Evolutionary conservation across 2,888 invertebrate species (phyloP).

Genomic region (Ophonus ardosiacus): DNA sequence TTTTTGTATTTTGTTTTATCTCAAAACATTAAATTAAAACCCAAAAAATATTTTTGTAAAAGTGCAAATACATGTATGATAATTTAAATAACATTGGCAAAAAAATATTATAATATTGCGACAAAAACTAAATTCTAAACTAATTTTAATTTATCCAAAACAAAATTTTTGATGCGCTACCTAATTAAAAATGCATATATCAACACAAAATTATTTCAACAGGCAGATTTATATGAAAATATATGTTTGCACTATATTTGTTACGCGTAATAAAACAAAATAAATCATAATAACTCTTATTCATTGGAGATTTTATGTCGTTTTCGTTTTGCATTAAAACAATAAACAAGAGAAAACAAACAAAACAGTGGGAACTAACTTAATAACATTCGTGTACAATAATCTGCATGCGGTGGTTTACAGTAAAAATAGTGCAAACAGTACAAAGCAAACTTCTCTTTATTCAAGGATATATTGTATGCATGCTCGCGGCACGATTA

Average conservation of each 20-base stretch:
- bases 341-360: neutral
- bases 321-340: neutral
- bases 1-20: no score
- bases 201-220: neutral
- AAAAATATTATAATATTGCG: no score
- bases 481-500: neutral
- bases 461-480: neutral
- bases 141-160: no score
- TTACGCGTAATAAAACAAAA: neutral
- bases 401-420: neutral
- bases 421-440: neutral
- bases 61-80: no score
- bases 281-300: neutral
- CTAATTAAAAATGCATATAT: neutral
- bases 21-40: no score
- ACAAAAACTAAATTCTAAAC: no score
- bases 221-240: neutral
- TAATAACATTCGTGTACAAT: neutral
- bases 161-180: no score
- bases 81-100: no score
- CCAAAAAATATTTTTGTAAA: no score
- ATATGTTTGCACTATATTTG: neutral
- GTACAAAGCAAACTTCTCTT: neutral
- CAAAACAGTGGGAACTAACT: neutral
- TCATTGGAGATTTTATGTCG: conserved; percentile 2